A percentile compares a stretch with the other conserved stretches of the same genome.
Evolutionary conservation across 1,140 invertebrate genomes (phyloP).

Genomic region (Sycophaga agraensis): DNA sequence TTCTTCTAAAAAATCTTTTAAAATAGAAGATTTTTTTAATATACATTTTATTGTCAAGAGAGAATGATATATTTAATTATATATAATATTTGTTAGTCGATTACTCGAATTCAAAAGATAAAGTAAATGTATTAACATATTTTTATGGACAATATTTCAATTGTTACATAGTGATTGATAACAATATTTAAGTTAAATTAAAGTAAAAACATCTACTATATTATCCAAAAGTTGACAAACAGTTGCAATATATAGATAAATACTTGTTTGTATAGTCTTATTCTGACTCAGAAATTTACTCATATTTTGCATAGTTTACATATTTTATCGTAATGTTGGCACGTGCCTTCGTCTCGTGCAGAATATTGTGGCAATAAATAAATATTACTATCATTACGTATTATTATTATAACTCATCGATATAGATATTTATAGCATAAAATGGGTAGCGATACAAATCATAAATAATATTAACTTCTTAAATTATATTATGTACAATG

Average conservation of each 20-base stretch:
- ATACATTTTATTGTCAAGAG: constrained; percentile 8
- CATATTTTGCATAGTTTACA: constrained; percentile 38
- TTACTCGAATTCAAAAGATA: constrained; percentile 19
- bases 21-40: constrained; percentile 25
- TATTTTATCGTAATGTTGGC: constrained; percentile 43
- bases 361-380: constrained; percentile 45
- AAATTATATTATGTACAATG: constrained; percentile 15
- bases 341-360: constrained; percentile 33
- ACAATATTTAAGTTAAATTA: constrained; percentile 5
- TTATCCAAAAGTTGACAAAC: constrained; percentile 10
- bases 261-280: constrained; percentile 36
- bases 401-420: constrained; percentile 21
- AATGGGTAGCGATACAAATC: constrained; percentile 39
- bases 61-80: constrained; percentile 8
- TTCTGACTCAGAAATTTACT: constrained; percentile 39
- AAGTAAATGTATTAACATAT: no score
- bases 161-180: neutral
- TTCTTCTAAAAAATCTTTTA: constrained; percentile 22
- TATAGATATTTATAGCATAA: constrained; percentile 24
- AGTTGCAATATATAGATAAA: constrained; percentile 24
- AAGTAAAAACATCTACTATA: constrained; percentile 8
- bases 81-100: constrained; percentile 18
- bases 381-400: constrained; percentile 19
- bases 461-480: constrained; percentile 34
- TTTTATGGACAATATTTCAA: neutral